Conservation (phyloP, 1,140 invertebrate genomes). For the Maconellicoccus hirsutus region DNA sequence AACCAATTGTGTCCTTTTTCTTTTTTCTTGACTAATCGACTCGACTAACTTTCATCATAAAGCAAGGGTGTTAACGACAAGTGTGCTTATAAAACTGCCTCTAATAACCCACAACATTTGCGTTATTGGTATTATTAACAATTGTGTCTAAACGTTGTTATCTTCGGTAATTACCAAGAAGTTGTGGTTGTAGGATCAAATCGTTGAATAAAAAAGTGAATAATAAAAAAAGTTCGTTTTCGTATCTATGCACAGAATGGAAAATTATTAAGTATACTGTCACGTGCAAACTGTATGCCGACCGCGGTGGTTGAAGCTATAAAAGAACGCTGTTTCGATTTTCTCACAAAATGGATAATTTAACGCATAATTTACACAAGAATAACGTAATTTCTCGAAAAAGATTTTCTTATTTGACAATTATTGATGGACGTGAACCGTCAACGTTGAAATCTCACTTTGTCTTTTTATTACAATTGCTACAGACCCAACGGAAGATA, state of each 20-base stretch:
- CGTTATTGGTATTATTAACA: too few relatives aligned
- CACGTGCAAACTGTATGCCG: too few relatives aligned
- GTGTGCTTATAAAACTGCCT: background rate
- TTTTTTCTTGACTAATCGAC: background rate
- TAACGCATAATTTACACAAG: background rate
- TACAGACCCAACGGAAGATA: background rate
- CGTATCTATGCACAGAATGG: too few relatives aligned
- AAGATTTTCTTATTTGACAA: background rate
- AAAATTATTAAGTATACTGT: too few relatives aligned
- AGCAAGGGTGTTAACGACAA: background rate
- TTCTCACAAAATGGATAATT: background rate
- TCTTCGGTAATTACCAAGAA: too few relatives aligned
- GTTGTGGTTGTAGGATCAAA: too few relatives aligned
- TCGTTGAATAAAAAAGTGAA: too few relatives aligned
- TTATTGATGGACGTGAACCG: background rate
- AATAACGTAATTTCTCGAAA: background rate
- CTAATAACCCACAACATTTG: background rate
- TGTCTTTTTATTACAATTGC: background rate
- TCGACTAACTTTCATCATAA: background rate
- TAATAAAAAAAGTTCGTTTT: too few relatives aligned
- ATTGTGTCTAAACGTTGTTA: too few relatives aligned
- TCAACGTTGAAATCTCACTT: background rate
- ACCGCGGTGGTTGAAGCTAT: too few relatives aligned
- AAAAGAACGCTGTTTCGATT: background rate
- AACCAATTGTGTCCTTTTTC: conserved; percentile 3